Evolutionary conservation across 2,888 invertebrate genomes (phyloP), one percentile per base, ranked within the genome.

Genomic region (Catocala nupta): DNA sequence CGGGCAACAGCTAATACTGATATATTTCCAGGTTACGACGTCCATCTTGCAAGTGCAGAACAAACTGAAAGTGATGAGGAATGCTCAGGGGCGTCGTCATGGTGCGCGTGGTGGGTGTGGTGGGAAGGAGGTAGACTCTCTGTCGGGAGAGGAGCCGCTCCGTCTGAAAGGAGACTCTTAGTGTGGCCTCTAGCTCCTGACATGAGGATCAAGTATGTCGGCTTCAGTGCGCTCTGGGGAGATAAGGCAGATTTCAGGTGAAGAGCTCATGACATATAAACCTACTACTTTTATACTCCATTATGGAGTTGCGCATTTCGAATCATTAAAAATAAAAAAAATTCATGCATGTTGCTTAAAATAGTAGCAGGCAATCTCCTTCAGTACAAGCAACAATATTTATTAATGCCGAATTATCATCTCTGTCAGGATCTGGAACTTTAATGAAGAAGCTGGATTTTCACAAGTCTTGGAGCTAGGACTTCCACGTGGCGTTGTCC

Each of bases 391-490:
- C 11, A 44, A 44, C 10, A 25, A 10, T 1, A 10, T 33, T 9
- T 2, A 25, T 10, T 48, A 25, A 48, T 10, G 10, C 5, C 10
- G 8, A 48, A 49, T 43, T 0, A 39, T 44, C 44, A 5, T 12
- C 12, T n/a, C 9, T 88, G 91, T 50, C 88, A 96, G 96, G 80
- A 95, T 96, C 65, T 96, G 96, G 96, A 96, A 96, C 81, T 96
- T 96, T 89, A 96, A 96, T 79, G 96, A 96, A 81, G 96, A 96
- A 85, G 96, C 96, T 0, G 96, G 96, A 0, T 96, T 96, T 81
- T 96, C 96, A 0, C 96, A 96, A 92, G 96, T 96, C 0, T 86
- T 96, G 0, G 96, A 96, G 78, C 90, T 96, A 0, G 95, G 96
- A 68, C 92, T 96, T 0, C 96, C 96, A 0, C 95, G 95, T 57